Evolutionary conservation across 2,888 invertebrate genomes (phyloP), one percentile per base, ranked within the genome.

Genomic region (Drosophila nr. perissopoda): DNA sequence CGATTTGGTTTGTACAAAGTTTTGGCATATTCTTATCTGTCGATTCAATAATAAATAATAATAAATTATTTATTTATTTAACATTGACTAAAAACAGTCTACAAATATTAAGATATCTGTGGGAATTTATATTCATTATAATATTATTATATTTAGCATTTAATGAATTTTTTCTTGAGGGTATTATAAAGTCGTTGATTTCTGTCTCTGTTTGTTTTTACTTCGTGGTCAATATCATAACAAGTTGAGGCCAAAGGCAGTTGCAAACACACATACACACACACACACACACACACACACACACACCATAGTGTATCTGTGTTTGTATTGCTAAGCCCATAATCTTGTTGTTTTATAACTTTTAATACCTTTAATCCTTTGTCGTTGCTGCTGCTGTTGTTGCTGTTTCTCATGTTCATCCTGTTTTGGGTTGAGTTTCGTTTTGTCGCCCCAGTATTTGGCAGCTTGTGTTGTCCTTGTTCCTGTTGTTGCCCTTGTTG

Each of bases 331-430:
- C 83, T 75, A 76, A 80, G 69, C 70, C 79, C 80, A 77, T 91
- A 88, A 89, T 90, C 89, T 76, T 88, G 81, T 90, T 83, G 89
- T 87, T 84, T 82, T 88, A 91, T 90, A 84, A 88, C 89, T 90
- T 89, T 81, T 88, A 89, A 89, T 89, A 86, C 81, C 79, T 69
- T 70, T 87, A 89, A 89, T 79, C 84, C 79, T 74, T 77, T 81
- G 83, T 77, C 78, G 74, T 74, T 54, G 70, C 8, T 61, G 70
- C 8, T 61, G 54, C 52, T 61, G 38, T 56, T 57, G 51, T 59
- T 60, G 52, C 63, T 54, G 42, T 49, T 51, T 21, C 54, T 61
- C 53, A 40, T 63, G 58, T 42, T 65, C 31, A 57, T 65, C 38
- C 58, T 49, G 57, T 46, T 63, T 65, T 38, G 65, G 70, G 48